Evolutionary conservation across 92 coral and sea anemone species (phyloP).

Genomic region (Parazoanthus darwini): DNA sequence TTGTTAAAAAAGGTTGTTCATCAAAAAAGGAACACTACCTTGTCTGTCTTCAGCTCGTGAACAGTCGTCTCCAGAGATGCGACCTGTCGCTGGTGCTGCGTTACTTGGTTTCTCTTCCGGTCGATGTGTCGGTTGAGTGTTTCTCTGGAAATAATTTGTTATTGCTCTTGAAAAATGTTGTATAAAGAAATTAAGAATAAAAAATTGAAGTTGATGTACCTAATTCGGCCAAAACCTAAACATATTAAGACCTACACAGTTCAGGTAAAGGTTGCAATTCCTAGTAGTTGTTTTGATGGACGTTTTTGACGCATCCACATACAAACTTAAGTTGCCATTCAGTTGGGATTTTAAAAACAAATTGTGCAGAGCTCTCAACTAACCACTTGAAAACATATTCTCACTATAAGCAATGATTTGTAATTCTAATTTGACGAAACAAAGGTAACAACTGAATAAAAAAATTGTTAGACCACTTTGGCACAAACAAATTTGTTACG

Average conservation of each 20-base stretch:
- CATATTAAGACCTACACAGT: too few relatives aligned
- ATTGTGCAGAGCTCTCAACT: too few relatives aligned
- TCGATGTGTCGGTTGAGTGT: constrained; percentile 87
- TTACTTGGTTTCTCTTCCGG: constrained; percentile 79
- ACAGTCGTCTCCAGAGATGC: constrained; percentile 64
- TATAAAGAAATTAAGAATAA: not conserved
- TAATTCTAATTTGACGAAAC: too few relatives aligned
- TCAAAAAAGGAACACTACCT: constrained; percentile 54
- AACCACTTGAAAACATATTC: not conserved
- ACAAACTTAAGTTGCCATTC: not conserved
- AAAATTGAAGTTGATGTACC: not conserved
- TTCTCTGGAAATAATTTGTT: constrained; percentile 57
- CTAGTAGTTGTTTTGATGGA: not conserved
- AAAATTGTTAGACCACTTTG: not conserved
- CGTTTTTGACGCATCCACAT: not conserved
- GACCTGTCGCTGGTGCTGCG: constrained; percentile 85
- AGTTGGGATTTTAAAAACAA: not conserved
- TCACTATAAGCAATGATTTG: not conserved
- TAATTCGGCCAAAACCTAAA: not conserved
- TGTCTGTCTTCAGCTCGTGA: constrained; percentile 81
- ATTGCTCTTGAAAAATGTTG: not conserved
- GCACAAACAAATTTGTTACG: not conserved
- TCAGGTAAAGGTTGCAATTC: not conserved
- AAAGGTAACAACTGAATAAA: too few relatives aligned
- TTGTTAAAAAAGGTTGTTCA: too few relatives aligned